Conservation (phyloP, 2,888 invertebrate genomes). For the Callinectes sapidus region DNA sequence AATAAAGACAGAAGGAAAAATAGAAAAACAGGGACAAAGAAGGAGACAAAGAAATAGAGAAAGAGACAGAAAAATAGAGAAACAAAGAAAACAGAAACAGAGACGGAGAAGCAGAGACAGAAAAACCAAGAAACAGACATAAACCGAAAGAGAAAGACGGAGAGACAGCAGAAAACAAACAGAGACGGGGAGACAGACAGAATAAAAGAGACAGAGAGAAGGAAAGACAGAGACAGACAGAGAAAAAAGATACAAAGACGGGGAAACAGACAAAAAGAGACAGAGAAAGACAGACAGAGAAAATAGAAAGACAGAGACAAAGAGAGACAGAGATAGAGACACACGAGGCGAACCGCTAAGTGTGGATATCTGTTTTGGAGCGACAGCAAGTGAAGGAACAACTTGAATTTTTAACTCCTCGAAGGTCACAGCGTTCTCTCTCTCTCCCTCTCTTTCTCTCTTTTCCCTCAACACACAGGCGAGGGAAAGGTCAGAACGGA, state of each 20-base stretch:
- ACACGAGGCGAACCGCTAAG: not conserved
- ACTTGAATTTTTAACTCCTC: not conserved
- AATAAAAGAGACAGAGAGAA: no score
- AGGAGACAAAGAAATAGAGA: not conserved
- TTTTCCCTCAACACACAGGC: not conserved
- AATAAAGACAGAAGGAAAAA: no score
- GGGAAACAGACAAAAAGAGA: not conserved
- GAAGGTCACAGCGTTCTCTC: not conserved
- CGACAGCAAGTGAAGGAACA: not conserved
- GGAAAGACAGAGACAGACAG: not conserved
- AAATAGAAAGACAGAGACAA: not conserved
- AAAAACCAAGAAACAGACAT: no score
- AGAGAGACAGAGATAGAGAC: not conserved
- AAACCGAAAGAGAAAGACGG: no score
- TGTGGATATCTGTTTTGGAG: not conserved
- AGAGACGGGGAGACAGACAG: no score
- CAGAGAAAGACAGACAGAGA: no score
- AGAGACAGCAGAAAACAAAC: no score
- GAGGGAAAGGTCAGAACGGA: not conserved
- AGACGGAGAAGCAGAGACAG: not conserved
- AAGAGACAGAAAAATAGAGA: not conserved
- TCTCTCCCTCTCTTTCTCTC: not conserved
- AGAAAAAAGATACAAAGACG: not conserved
- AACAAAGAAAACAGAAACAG: no score
- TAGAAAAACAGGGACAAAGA: not conserved